phyloP scores from a whole-genome alignment of 2,113 vertebrate genomes.

The Corythornis cristatus region DNA sequence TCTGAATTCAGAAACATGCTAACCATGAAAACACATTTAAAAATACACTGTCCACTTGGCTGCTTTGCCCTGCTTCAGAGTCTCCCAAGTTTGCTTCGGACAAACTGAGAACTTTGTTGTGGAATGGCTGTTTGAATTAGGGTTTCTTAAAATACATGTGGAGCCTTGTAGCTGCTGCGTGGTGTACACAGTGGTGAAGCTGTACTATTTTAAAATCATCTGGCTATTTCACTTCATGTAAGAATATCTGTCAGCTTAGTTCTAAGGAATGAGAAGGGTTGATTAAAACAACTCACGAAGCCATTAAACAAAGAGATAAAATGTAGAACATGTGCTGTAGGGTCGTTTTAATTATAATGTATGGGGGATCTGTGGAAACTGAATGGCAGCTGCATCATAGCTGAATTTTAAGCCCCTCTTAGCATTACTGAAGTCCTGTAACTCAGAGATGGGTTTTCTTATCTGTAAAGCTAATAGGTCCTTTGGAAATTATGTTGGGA shows the following conservation, averaged over 20 bases:
- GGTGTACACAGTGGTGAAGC: conserved; percentile 23
- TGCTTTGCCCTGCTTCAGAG: conserved; percentile 40
- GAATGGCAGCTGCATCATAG: background rate
- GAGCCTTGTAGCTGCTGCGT: conserved; percentile 50
- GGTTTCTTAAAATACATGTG: conserved; percentile 67
- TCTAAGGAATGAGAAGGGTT: conserved; percentile 31
- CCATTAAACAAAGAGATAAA: conserved; percentile 60
- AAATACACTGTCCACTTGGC: conserved; percentile 62
- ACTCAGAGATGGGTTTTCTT: background rate
- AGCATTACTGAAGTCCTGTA: background rate
- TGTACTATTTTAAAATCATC: conserved; percentile 58
- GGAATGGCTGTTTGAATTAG: conserved; percentile 48
- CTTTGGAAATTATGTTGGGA: conserved; percentile 34
- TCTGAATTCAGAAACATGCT: conserved; percentile 71
- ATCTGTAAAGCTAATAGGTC: background rate
- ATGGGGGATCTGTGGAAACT: background rate
- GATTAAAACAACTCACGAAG: conserved; percentile 46
- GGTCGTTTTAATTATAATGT: conserved; percentile 16
- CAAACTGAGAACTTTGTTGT: conserved; percentile 55
- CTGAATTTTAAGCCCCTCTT: conserved; percentile 18
- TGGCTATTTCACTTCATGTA: conserved; percentile 45
- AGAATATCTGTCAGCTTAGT: conserved; percentile 48
- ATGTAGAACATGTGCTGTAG: conserved; percentile 53
- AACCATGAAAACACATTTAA: conserved; percentile 72
- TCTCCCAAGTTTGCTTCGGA: conserved; percentile 36